Base-by-base conservation (phyloP, 2,888 invertebrate genomes). In the Steinernema hermaphroditum region DNA sequence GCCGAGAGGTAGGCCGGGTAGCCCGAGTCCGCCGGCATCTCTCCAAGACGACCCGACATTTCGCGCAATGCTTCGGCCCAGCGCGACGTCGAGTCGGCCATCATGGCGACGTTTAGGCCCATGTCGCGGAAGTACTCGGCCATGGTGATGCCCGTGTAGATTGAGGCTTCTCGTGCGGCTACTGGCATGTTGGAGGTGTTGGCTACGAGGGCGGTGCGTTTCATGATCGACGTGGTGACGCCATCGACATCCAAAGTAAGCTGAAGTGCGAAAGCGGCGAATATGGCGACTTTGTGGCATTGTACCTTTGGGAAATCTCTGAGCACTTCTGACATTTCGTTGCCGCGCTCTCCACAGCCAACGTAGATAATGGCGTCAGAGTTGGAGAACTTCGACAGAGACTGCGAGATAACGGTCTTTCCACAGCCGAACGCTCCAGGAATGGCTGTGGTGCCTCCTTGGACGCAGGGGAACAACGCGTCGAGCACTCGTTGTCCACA, bases 111-210 rank as follows among this genome's bases (percentile, higher is more conserved):
- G 88, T 97, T 94, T 91, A 96, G 95, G 87, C 97, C 97, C 96
- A 96, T 96, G 89, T 90, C 90, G 80, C 90, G 88, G 92, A 96
- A 97, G 89, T 97, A 97, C 89, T 98, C 97, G 19, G 96, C 95
- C 16, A 97, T 6, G 86, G 29, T 14, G 22, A 50, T 32, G n/a
- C 70, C 94, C 75, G 97, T 97, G 88, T 97, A 97, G 88, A 97
- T 97, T 87, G 96, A 96, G 75, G 97, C 97, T 90, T 97, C 97
- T 88, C 97, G 92, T 88, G 97, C 97, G 85, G 97, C 97, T 77
- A 97, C 97, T 87, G 97, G 97, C 97, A 98, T 97, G 93, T 98
- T 98, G 80, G 96, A 96, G 32, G 97, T 97, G 89, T 97, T 98
- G 85, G 97, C 97, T 12, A 97, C 97, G 75, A 97, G 90, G 37